Evolutionary conservation across 2,797 vertebrate genomes (phyloP).

Genomic region (Ambastaia sidthimunki): DNA sequence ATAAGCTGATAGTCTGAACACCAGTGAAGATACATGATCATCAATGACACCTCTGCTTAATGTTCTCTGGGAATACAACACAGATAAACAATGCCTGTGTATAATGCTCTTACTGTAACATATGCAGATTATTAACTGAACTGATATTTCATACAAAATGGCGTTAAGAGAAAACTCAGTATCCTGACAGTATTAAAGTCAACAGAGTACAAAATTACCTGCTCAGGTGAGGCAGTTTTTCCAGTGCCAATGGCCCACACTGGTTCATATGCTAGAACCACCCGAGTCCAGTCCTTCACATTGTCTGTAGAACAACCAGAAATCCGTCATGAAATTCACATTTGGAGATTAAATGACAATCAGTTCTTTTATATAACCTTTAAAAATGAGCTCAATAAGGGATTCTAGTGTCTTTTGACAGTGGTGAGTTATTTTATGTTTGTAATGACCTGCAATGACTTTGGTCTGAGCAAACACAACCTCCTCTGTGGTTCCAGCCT

Average conservation of each 20-base stretch:
- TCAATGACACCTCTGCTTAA: too few relatives aligned
- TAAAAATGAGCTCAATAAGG: not conserved
- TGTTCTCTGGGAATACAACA: not conserved
- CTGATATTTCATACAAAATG: not conserved
- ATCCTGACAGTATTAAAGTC: conserved; percentile 3
- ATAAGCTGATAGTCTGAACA: too few relatives aligned
- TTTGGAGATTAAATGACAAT: not conserved
- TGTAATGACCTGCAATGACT: conserved; percentile 80
- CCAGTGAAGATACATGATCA: too few relatives aligned
- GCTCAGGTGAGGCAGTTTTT: conserved; percentile 89
- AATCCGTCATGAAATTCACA: too few relatives aligned
- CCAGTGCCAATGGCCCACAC: conserved; percentile 95
- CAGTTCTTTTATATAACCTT: too few relatives aligned
- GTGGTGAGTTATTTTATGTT: not conserved
- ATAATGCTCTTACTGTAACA: too few relatives aligned
- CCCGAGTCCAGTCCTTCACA: conserved; percentile 89
- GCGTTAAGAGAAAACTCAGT: not conserved
- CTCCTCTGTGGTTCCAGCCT: conserved; percentile 87
- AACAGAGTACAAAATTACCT: conserved; percentile 72
- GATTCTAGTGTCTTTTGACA: not conserved
- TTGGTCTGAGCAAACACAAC: conserved; percentile 87
- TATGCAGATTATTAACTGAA: too few relatives aligned
- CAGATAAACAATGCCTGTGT: too few relatives aligned
- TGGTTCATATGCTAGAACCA: conserved; percentile 92
- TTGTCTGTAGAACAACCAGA: conserved; percentile 78